These are phyloP conservation scores for Stegophylla sp. DNA, from an alignment of 2,888 invertebrate genomes.

Conservation along the genomic window DNA sequence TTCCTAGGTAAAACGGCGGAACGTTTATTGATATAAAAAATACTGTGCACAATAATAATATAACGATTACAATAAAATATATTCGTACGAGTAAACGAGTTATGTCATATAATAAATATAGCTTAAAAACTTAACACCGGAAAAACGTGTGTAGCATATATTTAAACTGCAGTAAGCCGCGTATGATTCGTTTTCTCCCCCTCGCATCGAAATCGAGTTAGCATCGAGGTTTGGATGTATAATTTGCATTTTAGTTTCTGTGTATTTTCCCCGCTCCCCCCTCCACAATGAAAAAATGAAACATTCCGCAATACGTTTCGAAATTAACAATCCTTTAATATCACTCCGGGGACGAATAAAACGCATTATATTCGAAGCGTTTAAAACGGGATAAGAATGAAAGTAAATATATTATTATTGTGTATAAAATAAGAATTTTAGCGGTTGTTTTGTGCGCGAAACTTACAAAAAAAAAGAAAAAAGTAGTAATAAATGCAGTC, in stretches of 20 bases:
- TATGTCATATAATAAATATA: too few species aligned
- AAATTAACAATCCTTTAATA: constrained; percentile 55
- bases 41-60: too few species aligned
- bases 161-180: neutral
- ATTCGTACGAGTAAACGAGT: too few species aligned
- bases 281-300: constrained; percentile 34
- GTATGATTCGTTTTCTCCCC: neutral
- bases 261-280: neutral
- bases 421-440: neutral
- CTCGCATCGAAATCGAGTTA: constrained; percentile 27
- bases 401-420: constrained; percentile 21
- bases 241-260: constrained; percentile 50
- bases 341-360: constrained; percentile 54
- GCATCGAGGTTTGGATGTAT: constrained; percentile 4
- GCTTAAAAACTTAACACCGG: too few species aligned
- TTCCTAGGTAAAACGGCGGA: too few species aligned
- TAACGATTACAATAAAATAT: too few species aligned
- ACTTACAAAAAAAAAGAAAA: constrained; percentile 21
- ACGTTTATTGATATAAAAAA: too few species aligned
- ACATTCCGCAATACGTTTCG: constrained; percentile 48
- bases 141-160: neutral
- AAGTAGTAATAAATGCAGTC: neutral
- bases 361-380: constrained; percentile 35
- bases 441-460: constrained; percentile 23
- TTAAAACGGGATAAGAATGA: constrained; percentile 49